Base-by-base conservation (phyloP, 2,797 vertebrate species). In the Serranus cabrilla region DNA sequence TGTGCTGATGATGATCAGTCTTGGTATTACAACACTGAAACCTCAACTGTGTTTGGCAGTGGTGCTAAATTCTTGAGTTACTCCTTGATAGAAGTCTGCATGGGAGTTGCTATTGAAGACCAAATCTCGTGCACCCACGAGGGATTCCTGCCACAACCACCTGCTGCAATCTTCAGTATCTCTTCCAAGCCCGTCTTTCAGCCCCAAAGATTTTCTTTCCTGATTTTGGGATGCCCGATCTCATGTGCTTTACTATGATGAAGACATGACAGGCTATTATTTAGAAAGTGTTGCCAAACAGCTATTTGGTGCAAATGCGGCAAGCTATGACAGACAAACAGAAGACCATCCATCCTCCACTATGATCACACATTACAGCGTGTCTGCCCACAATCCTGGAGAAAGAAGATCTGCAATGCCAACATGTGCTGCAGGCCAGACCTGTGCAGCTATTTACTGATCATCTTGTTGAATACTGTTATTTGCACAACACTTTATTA, bases 401-500 rank as follows among this genome's bases (percentile, higher is more conserved):
- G 21, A 40, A 39, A 31, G 20, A 45, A n/a, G 65, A 82, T 5
- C 21, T 57, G n/a, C 27, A 23, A 37, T 6, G 47, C 31, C 49
- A 50, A 23, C 46, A 55, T 54, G 25, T 10, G 2, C 52, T 51
- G 25, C 20, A 45, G 50, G 11, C 45, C 74, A 59, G 58, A 43
- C 55, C 50, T 37, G 34, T 59, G 40, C 40, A 50, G 43, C 18
- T 34, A 21, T 50, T 63, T 13, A 52, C 62, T 20, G 23, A 64
- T 67, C 7, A n/a, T 49, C 56, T 21, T 45, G 47, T 57, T 50
- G 20, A 71, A 47, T n/a, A 42, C 66, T 68, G 63, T 54, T 76
- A 58, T 57, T 74, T 71, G 52, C 27, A 71, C 63, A 66, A 57
- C 61, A 63, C 9, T 60, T 57, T n/a, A 75, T 69, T 58, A 59